phyloP scores from a whole-genome alignment of 2,888 invertebrate species.

The Incurvaria masculella region DNA sequence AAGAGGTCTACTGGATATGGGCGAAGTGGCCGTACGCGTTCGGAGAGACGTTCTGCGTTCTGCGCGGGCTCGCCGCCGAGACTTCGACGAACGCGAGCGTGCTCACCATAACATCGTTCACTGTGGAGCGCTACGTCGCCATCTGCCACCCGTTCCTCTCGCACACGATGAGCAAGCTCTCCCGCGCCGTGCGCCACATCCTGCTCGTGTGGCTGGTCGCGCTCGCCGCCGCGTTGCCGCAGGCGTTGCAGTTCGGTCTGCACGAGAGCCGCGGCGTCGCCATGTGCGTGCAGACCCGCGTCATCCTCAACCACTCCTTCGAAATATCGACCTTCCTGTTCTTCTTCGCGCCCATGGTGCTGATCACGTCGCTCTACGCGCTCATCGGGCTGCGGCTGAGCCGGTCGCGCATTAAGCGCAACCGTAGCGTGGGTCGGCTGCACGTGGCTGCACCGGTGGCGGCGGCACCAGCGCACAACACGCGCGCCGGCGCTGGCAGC shows the following conservation, averaged over 20 bases:
- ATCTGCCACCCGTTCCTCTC: constrained; percentile 62
- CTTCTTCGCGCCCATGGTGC: constrained; percentile 72
- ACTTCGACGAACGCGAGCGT: constrained; percentile 77
- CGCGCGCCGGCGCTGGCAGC: constrained; percentile 18
- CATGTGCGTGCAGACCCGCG: constrained; percentile 48
- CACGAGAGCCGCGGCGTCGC: constrained; percentile 32
- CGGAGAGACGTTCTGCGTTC: constrained; percentile 74
- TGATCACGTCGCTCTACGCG: constrained; percentile 71
- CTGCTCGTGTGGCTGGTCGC: constrained; percentile 78
- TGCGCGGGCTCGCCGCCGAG: constrained; percentile 76
- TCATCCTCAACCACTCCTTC: constrained; percentile 61
- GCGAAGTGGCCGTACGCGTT: constrained; percentile 74
- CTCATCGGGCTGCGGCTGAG: constrained; percentile 61
- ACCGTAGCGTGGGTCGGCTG: not conserved
- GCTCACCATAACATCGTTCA: constrained; percentile 79
- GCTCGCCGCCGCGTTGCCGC: constrained; percentile 69
- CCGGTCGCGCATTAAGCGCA: constrained; percentile 29
- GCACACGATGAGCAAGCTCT: constrained; percentile 85
- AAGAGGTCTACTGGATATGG: constrained; percentile 79
- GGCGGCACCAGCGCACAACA: not conserved
- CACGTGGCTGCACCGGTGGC: not conserved
- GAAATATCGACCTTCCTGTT: constrained; percentile 70
- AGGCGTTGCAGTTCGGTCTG: constrained; percentile 53
- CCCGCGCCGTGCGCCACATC: constrained; percentile 79
- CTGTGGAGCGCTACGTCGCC: constrained; percentile 68